A percentile compares a stretch with the other conserved stretches of the same genome.
Evolutionary conservation across 2,113 vertebrate species (phyloP).

Genomic region (Globicephala melas): DNA sequence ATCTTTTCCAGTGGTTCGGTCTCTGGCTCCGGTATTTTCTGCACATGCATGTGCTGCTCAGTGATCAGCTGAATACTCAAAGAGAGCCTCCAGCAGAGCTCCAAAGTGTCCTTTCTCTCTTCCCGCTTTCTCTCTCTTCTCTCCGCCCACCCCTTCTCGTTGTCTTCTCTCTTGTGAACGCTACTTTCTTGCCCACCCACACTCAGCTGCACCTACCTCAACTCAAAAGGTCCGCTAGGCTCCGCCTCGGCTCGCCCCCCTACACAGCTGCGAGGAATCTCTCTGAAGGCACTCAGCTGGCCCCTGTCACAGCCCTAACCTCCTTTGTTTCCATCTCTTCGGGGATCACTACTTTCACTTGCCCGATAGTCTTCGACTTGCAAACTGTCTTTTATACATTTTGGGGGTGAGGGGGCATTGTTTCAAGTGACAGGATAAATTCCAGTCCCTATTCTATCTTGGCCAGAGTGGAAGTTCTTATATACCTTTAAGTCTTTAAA

Average conservation of each 20-base stretch:
- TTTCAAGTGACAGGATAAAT: not conserved
- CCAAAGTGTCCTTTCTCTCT: too few species aligned
- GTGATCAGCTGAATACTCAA: not conserved
- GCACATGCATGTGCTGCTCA: rapidly evolving
- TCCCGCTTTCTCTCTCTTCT: not conserved
- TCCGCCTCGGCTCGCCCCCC: not conserved
- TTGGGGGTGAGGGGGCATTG: not conserved
- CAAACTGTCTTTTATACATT: not conserved
- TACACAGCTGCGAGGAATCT: not conserved
- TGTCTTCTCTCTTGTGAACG: not conserved
- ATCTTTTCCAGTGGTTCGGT: not conserved
- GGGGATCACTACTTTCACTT: not conserved
- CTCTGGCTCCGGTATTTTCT: not conserved
- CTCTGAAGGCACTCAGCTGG: not conserved
- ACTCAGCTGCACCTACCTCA: not conserved
- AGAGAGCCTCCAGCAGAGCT: not conserved
- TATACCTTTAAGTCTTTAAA: not conserved
- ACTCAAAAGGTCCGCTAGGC: slow-evolving; percentile 72
- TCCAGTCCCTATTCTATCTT: not conserved
- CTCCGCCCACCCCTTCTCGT: not conserved
- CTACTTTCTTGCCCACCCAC: not conserved
- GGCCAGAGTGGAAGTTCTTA: not conserved
- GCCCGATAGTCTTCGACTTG: not conserved
- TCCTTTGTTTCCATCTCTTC: not conserved
- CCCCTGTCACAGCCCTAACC: too few species aligned